A percentile compares a stretch with the other conserved stretches of the same genome.
Evolutionary conservation across 2,797 vertebrate species (phyloP).

Genomic region (Menidia menidia): DNA sequence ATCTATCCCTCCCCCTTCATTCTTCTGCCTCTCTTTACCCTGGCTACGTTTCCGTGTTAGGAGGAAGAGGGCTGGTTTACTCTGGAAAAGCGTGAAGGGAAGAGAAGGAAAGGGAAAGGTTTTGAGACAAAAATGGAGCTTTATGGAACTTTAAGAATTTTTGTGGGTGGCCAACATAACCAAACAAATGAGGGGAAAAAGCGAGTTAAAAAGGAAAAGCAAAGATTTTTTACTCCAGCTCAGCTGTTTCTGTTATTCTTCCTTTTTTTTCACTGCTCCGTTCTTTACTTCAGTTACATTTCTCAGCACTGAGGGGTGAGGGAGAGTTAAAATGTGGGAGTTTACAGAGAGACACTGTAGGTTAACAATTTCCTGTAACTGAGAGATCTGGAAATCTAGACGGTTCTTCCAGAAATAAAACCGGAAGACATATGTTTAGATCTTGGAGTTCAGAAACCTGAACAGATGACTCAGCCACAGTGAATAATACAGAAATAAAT

Average conservation of each 20-base stretch:
- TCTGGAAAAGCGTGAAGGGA: constrained; percentile 50
- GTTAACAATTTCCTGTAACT: constrained; percentile 50
- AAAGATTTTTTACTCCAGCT: neutral
- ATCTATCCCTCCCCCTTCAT: constrained; percentile 73
- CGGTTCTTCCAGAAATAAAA: constrained; percentile 37
- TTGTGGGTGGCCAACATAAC: constrained; percentile 14
- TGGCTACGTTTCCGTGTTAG: constrained; percentile 63
- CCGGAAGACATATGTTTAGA: constrained; percentile 43
- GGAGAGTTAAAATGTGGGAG: constrained; percentile 22
- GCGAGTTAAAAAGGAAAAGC: neutral
- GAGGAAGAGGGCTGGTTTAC: constrained; percentile 54
- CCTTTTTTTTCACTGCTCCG: neutral
- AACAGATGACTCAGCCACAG: constrained; percentile 29
- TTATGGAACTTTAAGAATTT: constrained; percentile 29
- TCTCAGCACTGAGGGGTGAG: constrained; percentile 31
- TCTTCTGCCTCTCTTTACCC: constrained; percentile 50
- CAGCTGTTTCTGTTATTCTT: neutral
- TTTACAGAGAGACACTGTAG: constrained; percentile 11
- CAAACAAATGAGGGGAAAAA: neutral
- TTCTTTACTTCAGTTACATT: constrained; percentile 6
- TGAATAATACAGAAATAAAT: constrained; percentile 39
- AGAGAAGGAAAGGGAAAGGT: constrained; percentile 25
- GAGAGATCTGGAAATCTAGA: constrained; percentile 16
- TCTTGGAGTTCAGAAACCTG: constrained; percentile 36
- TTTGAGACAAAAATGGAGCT: constrained; percentile 43